Evolutionary conservation across 1,140 invertebrate species (phyloP), one percentile per base, ranked within the genome.

Genomic region (Achroia grisella): DNA sequence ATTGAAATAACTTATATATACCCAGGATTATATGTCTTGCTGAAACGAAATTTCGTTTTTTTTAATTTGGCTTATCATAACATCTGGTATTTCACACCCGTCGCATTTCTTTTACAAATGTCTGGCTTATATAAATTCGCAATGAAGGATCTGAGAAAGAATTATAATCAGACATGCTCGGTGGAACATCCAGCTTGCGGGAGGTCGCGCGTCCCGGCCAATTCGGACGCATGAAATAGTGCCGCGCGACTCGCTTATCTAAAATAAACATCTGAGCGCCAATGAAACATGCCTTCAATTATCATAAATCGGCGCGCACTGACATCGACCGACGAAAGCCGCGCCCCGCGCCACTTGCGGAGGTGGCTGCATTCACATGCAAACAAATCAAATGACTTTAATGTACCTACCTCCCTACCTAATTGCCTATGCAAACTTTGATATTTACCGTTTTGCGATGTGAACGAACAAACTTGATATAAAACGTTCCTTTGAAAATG

Each of bases 241-340:
- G 70, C 70, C 67, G 75, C 60, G 59, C 63, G 65, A 63, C 48
- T 39, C 46, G 68, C 72, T 85, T 82, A 85, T 85, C 81, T 82
- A 82, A 82, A 85, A 85, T 85, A 85, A 85, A 85, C 77, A 85
- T 85, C 78, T 65, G 70, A 73, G 62, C 75, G 67, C 67, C 76
- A 72, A 74, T 79, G 78, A 79, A 82, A 82, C 81, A 82, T 73
- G 76, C 68, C 75, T 85, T 82, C 78, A 85, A 85, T 85, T 85
- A 85, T 82, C 78, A 81, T 85, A 85, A 85, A 85, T 85, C 80
- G 76, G 70, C 64, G 70, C 56, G 60, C 59, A 72, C 73, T 75
- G 79, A 79, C 79, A 69, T 52, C 69, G 69, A 42, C 63, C 63
- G 78, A 78, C 60, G 72, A 82, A 69, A 74, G 62, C 70, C 75